Base-by-base conservation (phyloP, 2,797 vertebrate species). In the Gymnothorax javanicus region DNA sequence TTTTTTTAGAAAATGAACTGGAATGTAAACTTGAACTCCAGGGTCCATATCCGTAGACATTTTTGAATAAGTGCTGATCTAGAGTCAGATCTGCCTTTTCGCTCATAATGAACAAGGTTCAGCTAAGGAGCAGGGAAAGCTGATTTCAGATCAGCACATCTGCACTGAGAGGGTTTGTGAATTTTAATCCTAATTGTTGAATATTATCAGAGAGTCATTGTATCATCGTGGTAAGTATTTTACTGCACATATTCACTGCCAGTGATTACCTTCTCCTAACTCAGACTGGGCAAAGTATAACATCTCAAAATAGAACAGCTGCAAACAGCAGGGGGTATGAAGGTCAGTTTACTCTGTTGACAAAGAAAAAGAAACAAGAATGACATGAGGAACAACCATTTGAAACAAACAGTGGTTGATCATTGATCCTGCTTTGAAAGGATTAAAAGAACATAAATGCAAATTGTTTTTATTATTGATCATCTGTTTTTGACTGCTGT, bases 281-380 rank as follows among this genome's bases (percentile, higher is more conserved):
- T 56, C 56, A n/a, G 7, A 56, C 4, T 56, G 50, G 52, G 11
- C 8, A 82, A 82, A 82, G 52, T 58, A 4, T 56, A 56, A 81
- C 17, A 81, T 67, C 7, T n/a, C 62, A 20, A 52, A 8, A 20
- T 4, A 20, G 17, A 23, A 8, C 56, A 58, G n/a, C 58, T 33
- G 15, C 23, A 83, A 83, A 83, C 25, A 83, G 81, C 54, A 83
- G 25, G 12, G n/a, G 20, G 54, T 83, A 58, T 83, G 54, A 83
- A 59, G 81, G 81, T 83, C 81, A 83, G 56, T 57, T 59, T 27
- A 59, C 59, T 58, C 25, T 27, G 25, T 82, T 8, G 58, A 82
- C 54, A 83, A 58, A 58, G 52, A 27, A 58, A 25, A n/a, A 57
- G 33, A 27, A 75, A 75, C 15, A 58, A 11, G 6, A 25, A 58